Conservation (phyloP, 2,113 vertebrate genomes). For the Herpetotheres cachinnans region DNA sequence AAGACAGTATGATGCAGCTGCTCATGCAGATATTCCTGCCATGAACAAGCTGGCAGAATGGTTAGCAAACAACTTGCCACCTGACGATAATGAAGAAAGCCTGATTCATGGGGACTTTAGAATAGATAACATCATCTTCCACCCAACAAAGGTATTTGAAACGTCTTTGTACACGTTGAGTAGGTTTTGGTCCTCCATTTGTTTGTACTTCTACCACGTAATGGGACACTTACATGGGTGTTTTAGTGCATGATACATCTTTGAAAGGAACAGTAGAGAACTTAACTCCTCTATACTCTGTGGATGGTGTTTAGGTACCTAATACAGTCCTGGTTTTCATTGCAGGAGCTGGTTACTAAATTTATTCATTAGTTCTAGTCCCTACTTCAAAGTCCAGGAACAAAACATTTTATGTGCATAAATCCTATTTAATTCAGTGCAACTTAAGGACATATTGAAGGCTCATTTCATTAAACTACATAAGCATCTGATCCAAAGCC, state of each 20-base stretch:
- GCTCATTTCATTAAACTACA: background rate
- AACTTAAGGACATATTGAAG: background rate
- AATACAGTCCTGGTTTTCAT: background rate
- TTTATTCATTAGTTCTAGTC: background rate
- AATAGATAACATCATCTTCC: conserved; percentile 90
- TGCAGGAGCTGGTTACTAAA: background rate
- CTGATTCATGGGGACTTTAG: conserved; percentile 91
- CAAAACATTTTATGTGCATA: background rate
- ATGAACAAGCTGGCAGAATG: conserved; percentile 86
- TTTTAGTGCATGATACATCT: background rate
- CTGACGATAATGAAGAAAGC: conserved; percentile 77
- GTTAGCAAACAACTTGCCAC: conserved; percentile 85
- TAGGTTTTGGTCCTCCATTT: background rate
- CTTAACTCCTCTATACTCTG: background rate
- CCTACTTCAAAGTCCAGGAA: background rate
- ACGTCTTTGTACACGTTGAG: background rate
- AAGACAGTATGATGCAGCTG: conserved; percentile 86
- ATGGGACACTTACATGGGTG: rapidly evolving
- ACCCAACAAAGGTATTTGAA: conserved; percentile 84
- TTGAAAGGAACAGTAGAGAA: background rate
- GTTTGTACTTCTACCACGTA: background rate
- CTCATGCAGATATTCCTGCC: conserved; percentile 82
- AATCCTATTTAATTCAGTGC: background rate
- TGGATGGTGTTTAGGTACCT: background rate
- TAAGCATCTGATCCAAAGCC: background rate